A percentile compares a stretch with the other conserved stretches of the same genome.
phyloP scores from a whole-genome alignment of 2,888 invertebrate genomes.

The Yponomeuta malinellus region DNA sequence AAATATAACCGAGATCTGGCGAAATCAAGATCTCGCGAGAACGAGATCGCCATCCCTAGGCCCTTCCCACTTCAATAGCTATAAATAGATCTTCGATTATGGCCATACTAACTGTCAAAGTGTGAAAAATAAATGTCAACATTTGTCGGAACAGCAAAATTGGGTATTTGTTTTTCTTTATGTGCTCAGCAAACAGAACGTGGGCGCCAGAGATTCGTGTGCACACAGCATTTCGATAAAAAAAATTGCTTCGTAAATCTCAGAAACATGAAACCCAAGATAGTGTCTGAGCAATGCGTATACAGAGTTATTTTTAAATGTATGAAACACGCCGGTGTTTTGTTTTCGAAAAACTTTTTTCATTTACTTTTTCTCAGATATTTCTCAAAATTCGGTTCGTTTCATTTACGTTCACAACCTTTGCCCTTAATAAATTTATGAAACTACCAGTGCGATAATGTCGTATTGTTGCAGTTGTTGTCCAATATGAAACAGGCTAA shows the following conservation, averaged over 20 bases:
- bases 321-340: too few relatives aligned
- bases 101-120: background rate
- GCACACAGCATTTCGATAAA: background rate
- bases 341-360: too few relatives aligned
- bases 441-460: too few relatives aligned
- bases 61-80: background rate
- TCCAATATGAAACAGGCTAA: too few relatives aligned
- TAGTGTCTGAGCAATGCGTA: background rate
- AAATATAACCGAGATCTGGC: too few relatives aligned
- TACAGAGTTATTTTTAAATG: too few relatives aligned
- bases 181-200: background rate
- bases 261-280: background rate
- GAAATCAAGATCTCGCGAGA: too few relatives aligned
- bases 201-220: background rate
- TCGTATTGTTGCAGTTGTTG: too few relatives aligned
- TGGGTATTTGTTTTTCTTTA: conserved; percentile 1
- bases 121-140: background rate
- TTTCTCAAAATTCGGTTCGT: too few relatives aligned
- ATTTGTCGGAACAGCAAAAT: background rate
- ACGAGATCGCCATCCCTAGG: background rate
- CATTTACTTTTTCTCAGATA: too few relatives aligned
- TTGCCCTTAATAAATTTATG: too few relatives aligned
- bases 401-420: too few relatives aligned
- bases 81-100: conserved; percentile 1
- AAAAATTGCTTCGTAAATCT: background rate